A percentile compares a stretch with the other conserved stretches of the same genome.
Conservation (phyloP, 2,888 invertebrate species). For the Poecilobothrus nobilitatus region DNA sequence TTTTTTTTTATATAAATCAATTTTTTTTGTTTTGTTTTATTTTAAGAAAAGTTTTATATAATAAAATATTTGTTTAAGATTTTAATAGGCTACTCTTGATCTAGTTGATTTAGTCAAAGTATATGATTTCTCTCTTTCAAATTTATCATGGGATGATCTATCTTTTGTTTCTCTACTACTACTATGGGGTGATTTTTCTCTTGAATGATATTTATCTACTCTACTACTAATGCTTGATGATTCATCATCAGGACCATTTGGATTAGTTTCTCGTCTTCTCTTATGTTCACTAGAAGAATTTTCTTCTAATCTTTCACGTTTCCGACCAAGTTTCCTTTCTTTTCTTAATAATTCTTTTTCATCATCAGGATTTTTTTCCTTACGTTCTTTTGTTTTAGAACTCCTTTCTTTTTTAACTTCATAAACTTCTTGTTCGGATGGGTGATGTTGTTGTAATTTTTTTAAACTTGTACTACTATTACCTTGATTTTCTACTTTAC, state of each 20-base stretch:
- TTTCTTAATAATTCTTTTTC: conserved; percentile 73
- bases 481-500: conserved; percentile 7
- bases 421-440: conserved; percentile 16
- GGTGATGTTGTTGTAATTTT: conserved; percentile 15
- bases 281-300: conserved; percentile 60
- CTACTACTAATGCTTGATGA: conserved; percentile 42
- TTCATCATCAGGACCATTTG: conserved; percentile 66
- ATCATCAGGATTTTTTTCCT: conserved; percentile 63
- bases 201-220: conserved; percentile 62
- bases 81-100: conserved; percentile 35
- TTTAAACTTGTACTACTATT: background rate
- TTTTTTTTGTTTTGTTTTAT: too few species aligned
- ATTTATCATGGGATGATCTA: conserved; percentile 67
- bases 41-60: too few species aligned
- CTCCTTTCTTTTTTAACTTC: conserved; percentile 46
- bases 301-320: conserved; percentile 71
- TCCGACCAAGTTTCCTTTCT: conserved; percentile 71
- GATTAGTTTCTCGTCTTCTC: conserved; percentile 58
- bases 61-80: too few species aligned
- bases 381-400: conserved; percentile 48
- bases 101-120: conserved; percentile 52
- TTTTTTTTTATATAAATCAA: too few species aligned
- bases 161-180: conserved; percentile 51
- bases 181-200: conserved; percentile 70
- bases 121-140: conserved; percentile 70